phyloP scores from a whole-genome alignment of 2,797 vertebrate species.

The Hephaestus fuliginosus region DNA sequence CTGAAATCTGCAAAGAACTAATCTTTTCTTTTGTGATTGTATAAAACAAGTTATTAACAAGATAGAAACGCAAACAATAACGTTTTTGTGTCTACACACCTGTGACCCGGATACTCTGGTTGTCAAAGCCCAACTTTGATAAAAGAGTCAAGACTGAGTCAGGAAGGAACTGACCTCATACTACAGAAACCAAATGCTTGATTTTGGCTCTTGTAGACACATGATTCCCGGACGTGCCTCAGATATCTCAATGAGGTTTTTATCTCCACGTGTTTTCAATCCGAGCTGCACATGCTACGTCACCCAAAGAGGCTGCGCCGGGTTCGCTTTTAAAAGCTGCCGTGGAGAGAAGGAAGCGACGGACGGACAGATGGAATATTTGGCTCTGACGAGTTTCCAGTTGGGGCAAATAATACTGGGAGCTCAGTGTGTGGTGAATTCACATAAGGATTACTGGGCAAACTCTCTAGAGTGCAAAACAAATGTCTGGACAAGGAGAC shows the following conservation, averaged over 20 bases:
- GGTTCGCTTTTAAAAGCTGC: constrained; percentile 33
- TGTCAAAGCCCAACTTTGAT: constrained; percentile 17
- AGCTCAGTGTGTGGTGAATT: constrained; percentile 35
- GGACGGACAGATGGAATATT: constrained; percentile 56
- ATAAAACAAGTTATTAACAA: constrained; percentile 3
- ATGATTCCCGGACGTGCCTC: constrained; percentile 55
- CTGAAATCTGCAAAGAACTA: background rate
- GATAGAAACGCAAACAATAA: background rate
- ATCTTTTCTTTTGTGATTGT: background rate
- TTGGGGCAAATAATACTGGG: constrained; percentile 32
- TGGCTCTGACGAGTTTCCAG: constrained; percentile 65
- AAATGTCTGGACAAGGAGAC: constrained; percentile 19
- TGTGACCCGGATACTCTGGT: constrained; percentile 20
- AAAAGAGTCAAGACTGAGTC: constrained; percentile 7
- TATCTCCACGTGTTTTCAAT: constrained; percentile 74
- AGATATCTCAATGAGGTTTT: constrained; percentile 65
- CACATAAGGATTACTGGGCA: constrained; percentile 10
- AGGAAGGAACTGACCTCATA: constrained; percentile 61
- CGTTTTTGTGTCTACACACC: constrained; percentile 5
- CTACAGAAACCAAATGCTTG: constrained; percentile 52
- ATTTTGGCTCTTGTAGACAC: constrained; percentile 45
- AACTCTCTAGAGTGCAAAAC: constrained; percentile 28
- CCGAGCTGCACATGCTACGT: constrained; percentile 48
- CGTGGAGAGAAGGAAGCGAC: constrained; percentile 39
- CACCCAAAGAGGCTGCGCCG: constrained; percentile 48